Evolutionary conservation across 2,888 invertebrate genomes (phyloP).

Genomic region (Drosophila conformis): DNA sequence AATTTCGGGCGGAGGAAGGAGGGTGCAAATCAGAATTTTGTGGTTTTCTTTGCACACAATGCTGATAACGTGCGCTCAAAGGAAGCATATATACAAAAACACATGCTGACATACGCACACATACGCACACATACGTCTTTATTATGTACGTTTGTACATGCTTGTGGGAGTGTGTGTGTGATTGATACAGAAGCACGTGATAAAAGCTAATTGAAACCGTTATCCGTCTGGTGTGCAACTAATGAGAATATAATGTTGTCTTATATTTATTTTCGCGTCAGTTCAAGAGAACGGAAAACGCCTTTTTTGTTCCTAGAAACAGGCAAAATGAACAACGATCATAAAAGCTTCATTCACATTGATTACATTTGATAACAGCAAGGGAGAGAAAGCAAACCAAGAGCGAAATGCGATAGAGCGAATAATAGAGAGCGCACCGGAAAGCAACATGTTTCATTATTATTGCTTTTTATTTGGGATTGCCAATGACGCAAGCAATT

Average conservation of each 20-base stretch:
- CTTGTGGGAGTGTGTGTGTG: slow-evolving; percentile 8
- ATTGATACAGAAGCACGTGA: slow-evolving; percentile 51
- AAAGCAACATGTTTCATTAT: slow-evolving; percentile 29
- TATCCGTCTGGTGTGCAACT: slow-evolving; percentile 34
- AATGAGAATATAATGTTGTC: slow-evolving; percentile 53
- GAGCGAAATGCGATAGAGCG: slow-evolving; percentile 8
- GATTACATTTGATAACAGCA: slow-evolving; percentile 49
- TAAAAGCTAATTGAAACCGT: slow-evolving; percentile 57
- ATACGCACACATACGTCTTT: neutral
- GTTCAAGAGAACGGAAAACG: slow-evolving; percentile 12
- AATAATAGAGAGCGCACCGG: slow-evolving; percentile 19
- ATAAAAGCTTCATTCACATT: slow-evolving; percentile 43
- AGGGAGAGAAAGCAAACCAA: slow-evolving; percentile 1
- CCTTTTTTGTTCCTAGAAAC: slow-evolving; percentile 47
- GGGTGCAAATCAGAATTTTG: slow-evolving; percentile 18
- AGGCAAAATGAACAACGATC: slow-evolving; percentile 14
- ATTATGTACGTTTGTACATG: slow-evolving; percentile 27
- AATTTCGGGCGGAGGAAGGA: too few relatives aligned
- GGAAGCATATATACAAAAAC: slow-evolving; percentile 23
- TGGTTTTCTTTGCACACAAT: slow-evolving; percentile 31
- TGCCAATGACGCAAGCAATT: slow-evolving; percentile 49
- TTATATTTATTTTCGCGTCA: slow-evolving; percentile 8
- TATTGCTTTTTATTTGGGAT: slow-evolving; percentile 40
- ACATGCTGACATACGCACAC: slow-evolving; percentile 4
- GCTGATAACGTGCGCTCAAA: slow-evolving; percentile 44